These are phyloP conservation scores for Oedothorax gibbosus DNA, from an alignment of 1,140 invertebrate species.

Conservation along the genomic window DNA sequence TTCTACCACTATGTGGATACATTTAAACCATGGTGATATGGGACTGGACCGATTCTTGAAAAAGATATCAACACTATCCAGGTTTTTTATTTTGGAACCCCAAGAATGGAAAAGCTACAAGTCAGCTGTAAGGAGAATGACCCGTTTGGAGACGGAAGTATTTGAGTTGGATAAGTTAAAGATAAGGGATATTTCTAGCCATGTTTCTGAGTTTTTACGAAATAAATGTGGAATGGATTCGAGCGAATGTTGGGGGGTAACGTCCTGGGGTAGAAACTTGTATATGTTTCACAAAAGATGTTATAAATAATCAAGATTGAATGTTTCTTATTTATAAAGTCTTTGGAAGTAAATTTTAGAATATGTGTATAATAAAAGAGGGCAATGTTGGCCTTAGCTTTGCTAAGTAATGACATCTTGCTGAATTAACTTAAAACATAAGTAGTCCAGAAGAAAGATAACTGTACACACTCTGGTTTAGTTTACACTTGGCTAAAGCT, in stretches of 20 bases:
- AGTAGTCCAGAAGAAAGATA: no score
- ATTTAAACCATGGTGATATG: constrained; percentile 82
- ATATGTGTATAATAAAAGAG: not conserved
- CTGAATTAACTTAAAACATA: no score
- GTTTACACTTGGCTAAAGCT: no score
- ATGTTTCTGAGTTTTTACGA: constrained; percentile 75
- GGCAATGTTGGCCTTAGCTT: no score
- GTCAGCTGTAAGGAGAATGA: constrained; percentile 78
- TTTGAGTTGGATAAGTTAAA: constrained; percentile 75
- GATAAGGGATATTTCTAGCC: constrained; percentile 71
- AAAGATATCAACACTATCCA: constrained; percentile 74
- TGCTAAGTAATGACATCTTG: no score
- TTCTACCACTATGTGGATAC: constrained; percentile 89
- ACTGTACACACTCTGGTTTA: no score
- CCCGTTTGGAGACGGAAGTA: constrained; percentile 71
- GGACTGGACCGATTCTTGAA: constrained; percentile 71
- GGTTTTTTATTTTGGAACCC: constrained; percentile 80
- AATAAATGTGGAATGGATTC: constrained; percentile 67
- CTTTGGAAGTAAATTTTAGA: not conserved
- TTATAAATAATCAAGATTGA: not conserved
- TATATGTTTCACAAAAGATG: constrained; percentile 36
- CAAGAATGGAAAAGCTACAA: constrained; percentile 86
- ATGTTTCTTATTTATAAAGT: not conserved
- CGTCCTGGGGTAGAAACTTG: constrained; percentile 55
- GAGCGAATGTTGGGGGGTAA: constrained; percentile 43